A percentile compares a stretch with the other conserved stretches of the same genome.
These are phyloP conservation scores for Porites rus DNA, from an alignment of 92 coral and sea anemone species.

Conservation along the genomic window DNA sequence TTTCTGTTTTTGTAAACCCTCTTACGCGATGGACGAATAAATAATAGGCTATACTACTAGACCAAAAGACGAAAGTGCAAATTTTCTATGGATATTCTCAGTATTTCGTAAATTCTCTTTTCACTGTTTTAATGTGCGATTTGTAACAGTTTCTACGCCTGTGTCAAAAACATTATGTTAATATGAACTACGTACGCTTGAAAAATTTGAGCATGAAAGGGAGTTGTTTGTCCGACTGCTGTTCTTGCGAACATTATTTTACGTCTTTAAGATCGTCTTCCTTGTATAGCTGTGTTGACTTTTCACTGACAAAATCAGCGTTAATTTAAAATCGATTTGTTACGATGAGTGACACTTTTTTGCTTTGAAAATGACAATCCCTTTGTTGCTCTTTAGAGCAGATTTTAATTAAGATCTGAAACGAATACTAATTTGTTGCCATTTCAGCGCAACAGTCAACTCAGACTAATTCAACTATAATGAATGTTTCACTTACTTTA, in stretches of 20 bases:
- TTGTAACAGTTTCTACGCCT: no score
- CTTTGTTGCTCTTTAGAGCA: background rate
- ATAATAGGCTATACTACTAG: no score
- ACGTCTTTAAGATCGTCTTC: background rate
- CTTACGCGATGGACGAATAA: no score
- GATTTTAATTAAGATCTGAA: constrained; percentile 6
- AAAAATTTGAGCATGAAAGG: background rate
- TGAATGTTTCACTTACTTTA: background rate
- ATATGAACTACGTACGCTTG: background rate
- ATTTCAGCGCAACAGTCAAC: background rate
- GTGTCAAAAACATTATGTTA: background rate
- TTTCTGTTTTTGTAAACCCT: no score
- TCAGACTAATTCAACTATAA: background rate
- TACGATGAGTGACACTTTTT: background rate
- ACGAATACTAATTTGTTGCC: background rate
- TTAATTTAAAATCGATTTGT: background rate
- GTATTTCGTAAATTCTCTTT: no score
- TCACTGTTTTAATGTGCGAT: no score
- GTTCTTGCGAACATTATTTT: background rate
- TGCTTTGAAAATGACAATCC: background rate
- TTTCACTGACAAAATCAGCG: background rate
- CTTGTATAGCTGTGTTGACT: background rate
- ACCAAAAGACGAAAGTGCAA: no score
- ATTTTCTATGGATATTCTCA: no score
- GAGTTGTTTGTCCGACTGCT: background rate